Base-by-base conservation (phyloP, 2,888 invertebrate species). In the Eupithecia vulgata region DNA sequence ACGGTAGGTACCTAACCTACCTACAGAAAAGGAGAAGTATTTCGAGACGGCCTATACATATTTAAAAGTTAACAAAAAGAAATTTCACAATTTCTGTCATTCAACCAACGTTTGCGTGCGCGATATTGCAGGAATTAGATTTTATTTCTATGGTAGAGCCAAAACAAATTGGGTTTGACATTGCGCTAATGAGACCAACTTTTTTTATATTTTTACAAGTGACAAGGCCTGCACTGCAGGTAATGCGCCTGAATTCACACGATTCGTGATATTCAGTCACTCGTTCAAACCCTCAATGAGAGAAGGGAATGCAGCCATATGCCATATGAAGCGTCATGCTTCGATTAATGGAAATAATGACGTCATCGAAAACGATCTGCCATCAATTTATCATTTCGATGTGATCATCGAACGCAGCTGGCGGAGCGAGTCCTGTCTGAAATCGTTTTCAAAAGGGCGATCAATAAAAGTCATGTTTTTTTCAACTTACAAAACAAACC, bases 401-500 rank as follows among this genome's bases (percentile, higher is more conserved):
- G 15, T 35, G 35, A 61, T 61, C 34, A 61, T 34, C 17, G 34
- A 34, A 34, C 17, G 61, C 61, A 61, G 61, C 61, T 34, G 61
- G 17, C 34, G 8, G 34, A 57, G 61, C 61, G 34, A 30, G 15
- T 17, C 30, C 21, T 34, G 61, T 7, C 17, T 3, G 34, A 15
- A 15, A 61, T 34, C 34, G 17, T 3, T 34, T 35, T 64, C 35
- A n/a, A 64, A 64, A n/a, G 62, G 10, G 37, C 35, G 35, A 64
- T 65, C 40, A 65, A 42, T 42, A 37, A 65, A 40, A 13, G 25
- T 65, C 57, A 57, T 13, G 5, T 37, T 64, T 17, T 37, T 52
- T 42, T 48, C 21, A 64, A 48, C 25, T 30, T 21, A 25, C 45
- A 57, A 52, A 61, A 35, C 8, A 61, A 73, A 70, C 62, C 52